These are phyloP conservation scores for Catamblyrhynchus diadema DNA, from an alignment of 2,797 vertebrate genomes.

Conservation along the genomic window DNA sequence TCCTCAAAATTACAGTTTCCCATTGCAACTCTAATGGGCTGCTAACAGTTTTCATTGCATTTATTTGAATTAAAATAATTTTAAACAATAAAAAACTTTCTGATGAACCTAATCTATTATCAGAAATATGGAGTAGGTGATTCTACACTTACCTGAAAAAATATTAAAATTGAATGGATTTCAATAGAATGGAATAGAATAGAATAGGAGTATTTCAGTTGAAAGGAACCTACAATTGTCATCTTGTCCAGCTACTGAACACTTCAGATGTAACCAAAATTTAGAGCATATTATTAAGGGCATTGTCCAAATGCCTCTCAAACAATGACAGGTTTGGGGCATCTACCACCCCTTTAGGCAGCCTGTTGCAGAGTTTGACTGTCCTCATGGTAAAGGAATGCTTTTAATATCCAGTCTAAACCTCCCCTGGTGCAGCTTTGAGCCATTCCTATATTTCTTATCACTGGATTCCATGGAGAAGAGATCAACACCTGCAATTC, in stretches of 20 bases:
- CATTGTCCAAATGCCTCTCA: background rate
- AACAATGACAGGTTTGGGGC: background rate
- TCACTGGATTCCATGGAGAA: background rate
- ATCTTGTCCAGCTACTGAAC: background rate
- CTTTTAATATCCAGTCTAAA: background rate
- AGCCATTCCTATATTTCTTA: rapidly evolving
- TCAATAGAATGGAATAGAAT: background rate
- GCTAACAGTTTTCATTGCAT: background rate
- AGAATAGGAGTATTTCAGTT: background rate
- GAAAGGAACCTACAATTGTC: rapidly evolving
- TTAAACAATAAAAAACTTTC: background rate
- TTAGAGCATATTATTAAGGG: background rate
- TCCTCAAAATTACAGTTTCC: background rate
- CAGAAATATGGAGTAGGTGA: background rate
- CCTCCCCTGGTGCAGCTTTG: background rate
- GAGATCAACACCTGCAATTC: background rate
- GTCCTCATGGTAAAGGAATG: background rate
- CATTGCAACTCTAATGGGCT: background rate
- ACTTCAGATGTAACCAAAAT: background rate
- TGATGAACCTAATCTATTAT: background rate
- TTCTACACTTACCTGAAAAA: background rate
- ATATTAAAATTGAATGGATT: background rate
- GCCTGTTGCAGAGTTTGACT: background rate
- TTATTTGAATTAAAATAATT: background rate
- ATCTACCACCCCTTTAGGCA: rapidly evolving